Evolutionary conservation across 2,797 vertebrate genomes (phyloP).

Genomic region (Sebastes trivittatus): DNA sequence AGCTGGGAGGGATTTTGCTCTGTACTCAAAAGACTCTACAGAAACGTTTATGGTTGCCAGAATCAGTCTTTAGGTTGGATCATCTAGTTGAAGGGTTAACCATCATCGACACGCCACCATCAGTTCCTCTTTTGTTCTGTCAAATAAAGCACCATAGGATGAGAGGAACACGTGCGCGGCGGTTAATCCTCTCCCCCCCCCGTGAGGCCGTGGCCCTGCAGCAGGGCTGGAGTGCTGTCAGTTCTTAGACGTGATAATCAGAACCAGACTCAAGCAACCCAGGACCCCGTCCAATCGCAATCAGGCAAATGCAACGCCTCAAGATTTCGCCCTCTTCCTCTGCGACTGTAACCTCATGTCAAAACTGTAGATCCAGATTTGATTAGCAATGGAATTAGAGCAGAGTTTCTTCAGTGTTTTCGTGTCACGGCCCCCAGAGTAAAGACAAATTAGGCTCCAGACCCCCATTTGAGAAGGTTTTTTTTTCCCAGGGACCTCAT

Average conservation of each 20-base stretch:
- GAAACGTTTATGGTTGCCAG: not conserved
- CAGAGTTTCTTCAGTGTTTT: conserved; percentile 12
- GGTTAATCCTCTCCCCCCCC: not conserved
- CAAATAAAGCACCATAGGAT: conserved; percentile 8
- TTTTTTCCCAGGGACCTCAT: conserved; percentile 5
- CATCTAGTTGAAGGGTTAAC: not conserved
- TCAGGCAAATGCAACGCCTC: conserved; percentile 51
- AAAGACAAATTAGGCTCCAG: conserved; percentile 35
- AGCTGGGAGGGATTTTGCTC: not conserved
- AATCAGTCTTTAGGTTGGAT: not conserved
- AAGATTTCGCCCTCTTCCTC: conserved; percentile 50
- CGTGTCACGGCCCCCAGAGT: conserved; percentile 11
- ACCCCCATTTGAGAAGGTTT: conserved; percentile 31
- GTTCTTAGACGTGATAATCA: conserved; percentile 75
- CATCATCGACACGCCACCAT: not conserved
- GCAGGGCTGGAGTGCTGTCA: conserved; percentile 70
- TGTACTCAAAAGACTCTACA: not conserved
- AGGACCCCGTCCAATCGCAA: conserved; percentile 63
- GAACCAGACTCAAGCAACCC: conserved; percentile 69
- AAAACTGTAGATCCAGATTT: conserved; percentile 56
- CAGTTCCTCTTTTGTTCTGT: conserved; percentile 32
- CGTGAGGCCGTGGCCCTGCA: conserved; percentile 26
- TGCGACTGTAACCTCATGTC: conserved; percentile 44
- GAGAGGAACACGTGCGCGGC: not conserved
- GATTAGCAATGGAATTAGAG: conserved; percentile 45